Conservation (phyloP, 2,113 vertebrate species). For the Pelecanus crispus region DNA sequence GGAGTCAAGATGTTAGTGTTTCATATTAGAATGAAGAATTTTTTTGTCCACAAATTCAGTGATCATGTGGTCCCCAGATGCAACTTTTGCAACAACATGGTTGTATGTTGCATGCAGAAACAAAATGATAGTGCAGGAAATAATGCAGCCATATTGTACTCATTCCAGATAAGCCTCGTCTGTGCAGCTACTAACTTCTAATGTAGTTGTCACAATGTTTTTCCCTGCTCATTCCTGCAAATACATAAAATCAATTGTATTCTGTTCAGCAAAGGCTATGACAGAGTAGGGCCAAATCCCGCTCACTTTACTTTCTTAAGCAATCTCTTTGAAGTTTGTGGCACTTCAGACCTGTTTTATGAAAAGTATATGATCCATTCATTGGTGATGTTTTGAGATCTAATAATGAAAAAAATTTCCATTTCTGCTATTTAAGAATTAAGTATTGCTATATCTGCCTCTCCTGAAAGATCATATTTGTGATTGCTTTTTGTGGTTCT, state of each 20-base stretch:
- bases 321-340: background rate
- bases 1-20: constrained; percentile 43
- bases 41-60: constrained; percentile 27
- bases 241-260: background rate
- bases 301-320: background rate
- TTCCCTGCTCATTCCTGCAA: background rate
- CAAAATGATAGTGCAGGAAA: background rate
- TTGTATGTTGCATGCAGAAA: background rate
- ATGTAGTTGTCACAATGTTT: background rate
- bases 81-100: background rate
- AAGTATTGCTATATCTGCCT: background rate
- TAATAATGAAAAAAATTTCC: background rate
- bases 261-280: background rate
- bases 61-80: constrained; percentile 43
- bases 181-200: background rate
- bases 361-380: background rate
- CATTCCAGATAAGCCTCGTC: background rate
- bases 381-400: background rate
- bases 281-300: background rate
- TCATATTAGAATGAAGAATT: constrained; percentile 1
- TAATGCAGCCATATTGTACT: background rate
- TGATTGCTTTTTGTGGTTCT: background rate
- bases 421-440: background rate
- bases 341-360: background rate
- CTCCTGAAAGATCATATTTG: background rate